Conservation (phyloP, 2,113 vertebrate species). For the Callorhinus ursinus region DNA sequence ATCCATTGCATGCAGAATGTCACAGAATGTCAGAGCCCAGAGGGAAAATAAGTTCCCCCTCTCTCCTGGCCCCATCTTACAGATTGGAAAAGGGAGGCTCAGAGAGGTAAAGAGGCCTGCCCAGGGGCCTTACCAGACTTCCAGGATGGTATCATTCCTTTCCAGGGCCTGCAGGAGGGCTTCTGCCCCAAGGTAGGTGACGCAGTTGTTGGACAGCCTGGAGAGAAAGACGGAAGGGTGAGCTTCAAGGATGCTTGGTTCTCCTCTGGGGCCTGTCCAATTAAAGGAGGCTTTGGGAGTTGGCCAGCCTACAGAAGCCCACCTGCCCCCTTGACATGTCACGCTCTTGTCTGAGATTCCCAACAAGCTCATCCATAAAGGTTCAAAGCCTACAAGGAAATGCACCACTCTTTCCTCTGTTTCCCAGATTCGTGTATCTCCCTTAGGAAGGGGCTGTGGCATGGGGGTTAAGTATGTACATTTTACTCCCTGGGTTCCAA, state of each 20-base stretch:
- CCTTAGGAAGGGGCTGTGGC: background rate
- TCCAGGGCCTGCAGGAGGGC: constrained; percentile 86
- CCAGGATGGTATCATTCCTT: constrained; percentile 84
- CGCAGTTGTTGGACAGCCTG: constrained; percentile 90
- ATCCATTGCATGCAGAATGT: background rate
- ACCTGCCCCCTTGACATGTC: too few relatives aligned
- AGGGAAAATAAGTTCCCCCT: background rate
- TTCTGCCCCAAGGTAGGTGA: constrained; percentile 88
- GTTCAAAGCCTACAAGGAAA: background rate
- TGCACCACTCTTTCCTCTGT: background rate
- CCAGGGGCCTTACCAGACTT: constrained; percentile 86
- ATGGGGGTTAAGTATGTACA: background rate
- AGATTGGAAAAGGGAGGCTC: background rate
- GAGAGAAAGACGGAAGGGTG: background rate
- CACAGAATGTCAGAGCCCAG: background rate
- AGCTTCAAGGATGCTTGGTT: background rate
- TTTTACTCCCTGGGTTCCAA: background rate
- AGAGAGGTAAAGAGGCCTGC: background rate
- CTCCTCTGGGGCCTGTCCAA: background rate
- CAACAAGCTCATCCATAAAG: background rate
- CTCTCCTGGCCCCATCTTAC: background rate
- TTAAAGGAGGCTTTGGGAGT: background rate
- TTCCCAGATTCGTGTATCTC: too few relatives aligned
- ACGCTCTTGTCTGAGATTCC: background rate
- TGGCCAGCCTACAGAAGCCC: background rate